A percentile compares a stretch with the other conserved stretches of the same genome.
Conservation (phyloP, 1,140 invertebrate species). For the Nasonia longicornis region DNA sequence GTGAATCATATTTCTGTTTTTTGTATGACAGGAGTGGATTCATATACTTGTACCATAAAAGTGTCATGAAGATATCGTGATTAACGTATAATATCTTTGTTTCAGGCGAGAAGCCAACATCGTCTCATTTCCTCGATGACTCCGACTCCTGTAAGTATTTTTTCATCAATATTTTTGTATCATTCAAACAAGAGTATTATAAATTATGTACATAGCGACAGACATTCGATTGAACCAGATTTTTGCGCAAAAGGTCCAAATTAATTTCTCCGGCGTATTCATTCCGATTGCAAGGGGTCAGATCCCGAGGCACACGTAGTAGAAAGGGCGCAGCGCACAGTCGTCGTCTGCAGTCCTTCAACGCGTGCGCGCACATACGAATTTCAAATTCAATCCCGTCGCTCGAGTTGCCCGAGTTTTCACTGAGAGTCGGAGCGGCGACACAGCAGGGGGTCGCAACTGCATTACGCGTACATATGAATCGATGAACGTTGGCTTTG, state of each 20-base stretch:
- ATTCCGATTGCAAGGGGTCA: conserved; percentile 22
- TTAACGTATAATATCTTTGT: not conserved
- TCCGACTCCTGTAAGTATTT: not conserved
- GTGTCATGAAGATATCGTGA: not conserved
- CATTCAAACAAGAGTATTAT: too few relatives aligned
- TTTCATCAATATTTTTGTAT: too few relatives aligned
- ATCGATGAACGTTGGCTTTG: not conserved
- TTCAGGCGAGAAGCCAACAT: not conserved
- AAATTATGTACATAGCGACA: too few relatives aligned
- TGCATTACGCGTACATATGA: conserved; percentile 1
- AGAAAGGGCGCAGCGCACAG: not conserved
- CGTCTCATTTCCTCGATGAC: not conserved
- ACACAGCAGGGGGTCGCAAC: not conserved
- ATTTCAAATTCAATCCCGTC: conserved; percentile 39
- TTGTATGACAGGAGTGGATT: too few relatives aligned
- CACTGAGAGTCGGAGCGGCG: not conserved
- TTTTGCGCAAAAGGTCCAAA: conserved; percentile 27
- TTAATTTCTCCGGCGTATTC: conserved; percentile 35
- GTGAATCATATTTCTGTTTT: too few relatives aligned
- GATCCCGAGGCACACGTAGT: too few relatives aligned
- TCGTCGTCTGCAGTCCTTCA: conserved; percentile 19
- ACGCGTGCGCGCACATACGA: not conserved
- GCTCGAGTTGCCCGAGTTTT: not conserved
- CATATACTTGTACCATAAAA: too few relatives aligned
- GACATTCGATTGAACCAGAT: not conserved